Evolutionary conservation across 2,113 vertebrate genomes (phyloP), one percentile per base, ranked within the genome.

Genomic region (Panurus biarmicus): DNA sequence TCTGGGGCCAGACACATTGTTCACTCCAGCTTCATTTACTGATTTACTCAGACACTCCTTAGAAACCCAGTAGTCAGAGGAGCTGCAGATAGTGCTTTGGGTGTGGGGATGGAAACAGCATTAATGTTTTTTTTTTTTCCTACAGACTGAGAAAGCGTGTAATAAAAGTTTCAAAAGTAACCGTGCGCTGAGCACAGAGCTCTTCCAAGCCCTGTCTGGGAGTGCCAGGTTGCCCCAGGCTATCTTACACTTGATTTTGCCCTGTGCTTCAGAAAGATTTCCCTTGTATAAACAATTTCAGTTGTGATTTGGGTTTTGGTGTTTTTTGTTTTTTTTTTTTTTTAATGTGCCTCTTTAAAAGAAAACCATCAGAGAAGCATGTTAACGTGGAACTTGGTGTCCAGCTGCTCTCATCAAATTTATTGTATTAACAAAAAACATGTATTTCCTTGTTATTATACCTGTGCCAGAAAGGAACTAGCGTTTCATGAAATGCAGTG

Each of bases 11-110:
- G 83, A 93, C 91, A 26, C 87, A 89, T 44, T 90, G 72, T 79
- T 97, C 72, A 33, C 81, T 76, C 87, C 25, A 36, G 87, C 94
- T 97, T 92, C 95, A 86, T 93, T 87, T 96, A 87, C 95, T 95
- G 95, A 95, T 95, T 94, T 96, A 95, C 90, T 82, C 91, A 94
- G 96, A 96, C 91, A 95, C 96, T 97, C 97, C 97, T 97, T 96
- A 97, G 94, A 93, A 96, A 96, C 90, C 50, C 91, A 79, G 95
- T 19, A 94, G 91, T 93, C 85, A 81, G 95, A 94, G 88, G 89
- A 96, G 66, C 12, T 94, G 73, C 84, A 94, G 94, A 95, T 96
- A 97, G 96, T 81, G 72, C 75, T 87, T 93, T 95, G 97, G 97
- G 96, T 85, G 97, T 97, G 96, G 96, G 93, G 71, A 85, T 95